Evolutionary conservation across 2,113 vertebrate species (phyloP).

Genomic region (Anser brachyrhynchus): DNA sequence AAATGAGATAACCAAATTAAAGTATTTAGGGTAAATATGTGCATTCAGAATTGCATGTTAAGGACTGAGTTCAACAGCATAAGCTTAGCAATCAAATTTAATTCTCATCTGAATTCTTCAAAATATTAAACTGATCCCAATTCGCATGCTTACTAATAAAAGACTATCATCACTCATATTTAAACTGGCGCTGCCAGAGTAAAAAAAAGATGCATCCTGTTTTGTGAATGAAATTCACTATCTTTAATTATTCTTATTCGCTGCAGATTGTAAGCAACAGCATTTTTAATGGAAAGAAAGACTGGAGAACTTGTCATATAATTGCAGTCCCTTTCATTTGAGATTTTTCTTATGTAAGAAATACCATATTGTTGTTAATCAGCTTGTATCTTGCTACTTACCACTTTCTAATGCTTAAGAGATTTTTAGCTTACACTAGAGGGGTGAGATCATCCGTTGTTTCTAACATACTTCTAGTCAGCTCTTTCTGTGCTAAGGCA

Average conservation of each 20-base stretch:
- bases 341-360: background rate
- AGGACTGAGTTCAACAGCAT: background rate
- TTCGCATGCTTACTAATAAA: background rate
- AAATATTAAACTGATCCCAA: background rate
- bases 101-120: background rate
- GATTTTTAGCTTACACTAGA: background rate
- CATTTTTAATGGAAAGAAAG: background rate
- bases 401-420: fast-evolving
- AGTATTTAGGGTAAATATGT: fast-evolving
- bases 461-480: background rate
- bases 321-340: background rate
- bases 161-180: background rate
- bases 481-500: background rate
- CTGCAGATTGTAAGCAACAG: background rate
- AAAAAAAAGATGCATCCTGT: background rate
- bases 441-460: background rate
- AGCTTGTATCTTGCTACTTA: background rate
- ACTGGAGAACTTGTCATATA: too few relatives aligned
- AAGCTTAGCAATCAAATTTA: background rate
- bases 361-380: background rate
- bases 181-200: background rate
- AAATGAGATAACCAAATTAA: background rate
- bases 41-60: background rate
- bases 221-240: background rate
- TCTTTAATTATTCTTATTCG: background rate